Evolutionary conservation across 2,113 vertebrate species (phyloP).

Genomic region (Aramus guarauna): DNA sequence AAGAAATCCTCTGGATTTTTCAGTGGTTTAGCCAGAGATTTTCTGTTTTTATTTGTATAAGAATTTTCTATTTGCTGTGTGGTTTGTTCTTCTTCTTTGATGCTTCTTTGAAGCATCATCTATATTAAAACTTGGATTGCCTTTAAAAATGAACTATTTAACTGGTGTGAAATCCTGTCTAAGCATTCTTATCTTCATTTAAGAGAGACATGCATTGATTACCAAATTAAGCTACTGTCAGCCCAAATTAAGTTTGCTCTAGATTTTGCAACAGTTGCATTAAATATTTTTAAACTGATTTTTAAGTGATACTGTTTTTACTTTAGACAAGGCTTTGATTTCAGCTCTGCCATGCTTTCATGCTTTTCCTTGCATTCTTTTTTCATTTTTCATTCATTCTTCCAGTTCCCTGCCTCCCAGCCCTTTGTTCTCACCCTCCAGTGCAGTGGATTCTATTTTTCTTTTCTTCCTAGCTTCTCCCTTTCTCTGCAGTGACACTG

Average conservation of each 20-base stretch:
- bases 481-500: neutral
- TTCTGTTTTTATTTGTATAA: neutral
- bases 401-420: neutral
- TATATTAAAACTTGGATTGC: neutral
- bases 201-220: neutral
- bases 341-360: neutral
- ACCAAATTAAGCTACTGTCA: neutral
- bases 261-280: neutral
- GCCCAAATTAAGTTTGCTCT: neutral
- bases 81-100: neutral
- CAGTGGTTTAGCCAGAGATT: neutral
- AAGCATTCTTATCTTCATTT: neutral
- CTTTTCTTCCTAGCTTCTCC: neutral
- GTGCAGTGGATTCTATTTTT: neutral
- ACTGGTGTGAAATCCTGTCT: neutral
- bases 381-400: neutral
- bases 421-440: neutral
- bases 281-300: neutral
- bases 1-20: neutral
- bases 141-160: neutral
- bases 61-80: neutral
- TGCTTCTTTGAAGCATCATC: neutral
- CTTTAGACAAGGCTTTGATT: neutral
- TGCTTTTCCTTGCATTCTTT: neutral
- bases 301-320: neutral